These are phyloP conservation scores for Agapornis canus DNA, from an alignment of 2,797 vertebrate species.

Conservation along the genomic window DNA sequence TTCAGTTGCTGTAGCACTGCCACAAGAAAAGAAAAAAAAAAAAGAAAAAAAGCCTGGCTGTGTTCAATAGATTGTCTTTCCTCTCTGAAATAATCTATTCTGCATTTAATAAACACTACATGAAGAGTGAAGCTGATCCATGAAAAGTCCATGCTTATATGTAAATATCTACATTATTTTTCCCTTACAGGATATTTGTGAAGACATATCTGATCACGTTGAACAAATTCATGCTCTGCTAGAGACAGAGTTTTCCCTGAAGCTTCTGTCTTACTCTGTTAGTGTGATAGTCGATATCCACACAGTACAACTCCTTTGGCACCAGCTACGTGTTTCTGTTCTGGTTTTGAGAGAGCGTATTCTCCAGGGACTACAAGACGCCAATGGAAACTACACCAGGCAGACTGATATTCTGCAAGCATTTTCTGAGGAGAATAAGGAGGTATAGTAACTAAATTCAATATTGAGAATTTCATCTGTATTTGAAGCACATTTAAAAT, in stretches of 20 bases:
- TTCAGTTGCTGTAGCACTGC: conserved; percentile 32
- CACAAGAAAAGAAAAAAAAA: background rate
- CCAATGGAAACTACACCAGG: conserved; percentile 97
- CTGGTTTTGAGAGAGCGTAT: conserved; percentile 95
- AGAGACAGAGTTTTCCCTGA: conserved; percentile 97
- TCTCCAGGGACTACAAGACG: conserved; percentile 94
- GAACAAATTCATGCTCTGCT: conserved; percentile 97
- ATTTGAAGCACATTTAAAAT: background rate
- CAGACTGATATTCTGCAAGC: conserved; percentile 97
- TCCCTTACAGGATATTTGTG: conserved; percentile 90
- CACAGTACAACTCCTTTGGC: conserved; percentile 96
- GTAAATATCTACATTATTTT: conserved; percentile 38
- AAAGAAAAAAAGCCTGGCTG: background rate
- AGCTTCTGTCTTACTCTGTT: conserved; percentile 96
- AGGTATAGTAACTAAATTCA: conserved; percentile 73
- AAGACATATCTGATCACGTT: conserved; percentile 98
- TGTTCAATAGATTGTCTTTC: background rate
- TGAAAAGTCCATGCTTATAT: background rate
- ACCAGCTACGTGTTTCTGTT: conserved; percentile 95
- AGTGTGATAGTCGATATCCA: conserved; percentile 98
- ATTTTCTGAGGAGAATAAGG: conserved; percentile 91
- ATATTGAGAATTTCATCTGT: background rate
- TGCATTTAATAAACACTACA: background rate
- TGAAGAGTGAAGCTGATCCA: background rate
- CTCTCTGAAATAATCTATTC: background rate